Base-by-base conservation (phyloP, 64 coral and sea anemone genomes). In the Catalaphyllia jardinei region DNA sequence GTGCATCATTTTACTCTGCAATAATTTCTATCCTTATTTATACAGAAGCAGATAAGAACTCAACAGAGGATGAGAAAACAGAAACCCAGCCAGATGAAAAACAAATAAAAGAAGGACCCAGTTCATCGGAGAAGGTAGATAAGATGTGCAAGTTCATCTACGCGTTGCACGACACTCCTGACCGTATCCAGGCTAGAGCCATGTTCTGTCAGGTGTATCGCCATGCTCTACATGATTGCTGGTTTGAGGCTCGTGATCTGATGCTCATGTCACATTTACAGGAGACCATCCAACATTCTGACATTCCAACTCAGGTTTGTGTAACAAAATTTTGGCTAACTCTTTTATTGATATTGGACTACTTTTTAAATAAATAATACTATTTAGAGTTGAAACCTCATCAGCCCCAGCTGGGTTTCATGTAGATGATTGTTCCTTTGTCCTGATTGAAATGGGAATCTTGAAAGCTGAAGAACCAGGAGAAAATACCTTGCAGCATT, bases 221-320 rank as follows among this genome's bases (percentile, higher is more conserved):
- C 24, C 91, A 92, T 83, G 96, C 93, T 28, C 61, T 98, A 39
- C 93, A 98, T 92, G 92, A 98, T 90, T n/a, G 93, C 33, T 98
- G 96, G 96, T 98, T 93, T 91, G 96, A 94, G 67, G 93, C 96
- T 84, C 88, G 96, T 28, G 94, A 98, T 84, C 82, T 98, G 31
- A 91, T 98, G 87, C 91, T 98, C 4, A 98, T 98, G 96, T 98
- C 96, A 51, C 96, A 98, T 88, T 77, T 98, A 49, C 96, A 98
- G 55, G 96, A 98, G 27, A 91, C 90, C 65, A 94, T 98, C 31
- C 93, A 95, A 18, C 93, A 95, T 86, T 98, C 96, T 79, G 96
- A 98, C 62, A 95, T 98, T 19, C 93, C 93, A 57, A 98, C 96
- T 49, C 96, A 98, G 96, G 96, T 98, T 72, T 59, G 50, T 57